These are phyloP conservation scores for Acipenser ruthenus DNA, from an alignment of 2,797 vertebrate genomes.

Conservation along the genomic window DNA sequence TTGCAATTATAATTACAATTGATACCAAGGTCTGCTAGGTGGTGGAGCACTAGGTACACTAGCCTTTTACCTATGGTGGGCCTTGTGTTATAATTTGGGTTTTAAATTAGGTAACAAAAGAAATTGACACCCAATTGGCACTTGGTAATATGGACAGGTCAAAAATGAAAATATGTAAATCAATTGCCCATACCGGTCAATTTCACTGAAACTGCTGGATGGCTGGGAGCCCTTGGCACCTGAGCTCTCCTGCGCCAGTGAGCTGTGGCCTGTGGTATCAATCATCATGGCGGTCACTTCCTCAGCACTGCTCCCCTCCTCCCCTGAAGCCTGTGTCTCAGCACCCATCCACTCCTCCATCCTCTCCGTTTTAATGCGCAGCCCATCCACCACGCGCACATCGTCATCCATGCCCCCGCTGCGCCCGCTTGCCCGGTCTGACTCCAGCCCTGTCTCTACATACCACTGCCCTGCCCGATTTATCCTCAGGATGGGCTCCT, in stretches of 20 bases:
- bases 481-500: slow-evolving; percentile 85
- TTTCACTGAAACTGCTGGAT: slow-evolving; percentile 81
- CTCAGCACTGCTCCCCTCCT: slow-evolving; percentile 77
- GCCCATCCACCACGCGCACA: slow-evolving; percentile 65
- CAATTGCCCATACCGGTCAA: slow-evolving; percentile 68
- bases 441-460: slow-evolving; percentile 69
- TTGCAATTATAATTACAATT: too few relatives aligned
- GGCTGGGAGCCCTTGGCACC: slow-evolving; percentile 73
- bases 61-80: too few relatives aligned
- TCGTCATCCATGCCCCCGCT: slow-evolving; percentile 59
- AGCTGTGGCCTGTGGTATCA: slow-evolving; percentile 79
- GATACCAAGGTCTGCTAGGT: too few relatives aligned
- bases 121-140: too few relatives aligned
- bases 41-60: too few relatives aligned
- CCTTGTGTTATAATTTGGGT: too few relatives aligned
- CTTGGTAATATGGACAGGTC: too few relatives aligned
- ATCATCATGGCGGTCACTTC: slow-evolving; percentile 86
- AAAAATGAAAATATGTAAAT: too few relatives aligned
- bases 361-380: slow-evolving; percentile 85
- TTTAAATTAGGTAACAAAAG: too few relatives aligned
- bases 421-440: slow-evolving; percentile 52
- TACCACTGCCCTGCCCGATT: slow-evolving; percentile 95
- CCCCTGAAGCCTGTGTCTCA: slow-evolving; percentile 75
- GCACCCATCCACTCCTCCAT: slow-evolving; percentile 87
- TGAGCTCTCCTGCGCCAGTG: slow-evolving; percentile 65